These are phyloP conservation scores for Parnassius smintheus DNA, from an alignment of 2,888 invertebrate genomes.

Conservation along the genomic window DNA sequence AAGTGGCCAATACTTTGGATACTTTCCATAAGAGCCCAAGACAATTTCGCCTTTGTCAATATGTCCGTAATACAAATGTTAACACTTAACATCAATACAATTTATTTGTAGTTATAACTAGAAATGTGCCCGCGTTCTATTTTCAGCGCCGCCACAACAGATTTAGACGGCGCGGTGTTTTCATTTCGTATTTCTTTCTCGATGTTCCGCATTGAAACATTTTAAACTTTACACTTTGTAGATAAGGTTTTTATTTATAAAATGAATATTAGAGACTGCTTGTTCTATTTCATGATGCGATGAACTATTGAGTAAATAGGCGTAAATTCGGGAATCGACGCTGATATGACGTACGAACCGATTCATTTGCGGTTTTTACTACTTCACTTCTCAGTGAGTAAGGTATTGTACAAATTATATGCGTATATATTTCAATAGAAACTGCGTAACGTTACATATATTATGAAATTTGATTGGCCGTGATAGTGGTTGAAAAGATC, in stretches of 20 bases:
- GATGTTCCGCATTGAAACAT: conserved; percentile 9
- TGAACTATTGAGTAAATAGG: conserved; percentile 17
- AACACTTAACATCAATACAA: conserved; percentile 27
- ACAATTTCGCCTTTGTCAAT: no score
- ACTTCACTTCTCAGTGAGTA: no score
- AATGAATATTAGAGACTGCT: background rate
- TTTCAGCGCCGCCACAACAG: conserved; percentile 34
- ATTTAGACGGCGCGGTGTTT: conserved; percentile 36
- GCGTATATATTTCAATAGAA: no score
- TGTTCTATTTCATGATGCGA: conserved; percentile 17
- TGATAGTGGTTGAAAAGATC: no score
- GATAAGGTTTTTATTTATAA: conserved; percentile 17
- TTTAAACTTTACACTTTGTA: conserved; percentile 9
- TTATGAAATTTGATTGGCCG: no score
- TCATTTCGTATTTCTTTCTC: conserved; percentile 30
- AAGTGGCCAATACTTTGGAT: no score
- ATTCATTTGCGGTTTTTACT: conserved; percentile 5
- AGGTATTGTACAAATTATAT: no score
- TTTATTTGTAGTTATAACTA: conserved; percentile 37
- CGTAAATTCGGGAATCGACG: conserved; percentile 21
- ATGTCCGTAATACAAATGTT: background rate
- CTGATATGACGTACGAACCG: conserved; percentile 11
- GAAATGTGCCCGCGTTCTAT: conserved; percentile 41
- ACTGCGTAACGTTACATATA: no score
- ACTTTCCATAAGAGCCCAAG: no score